A percentile compares a stretch with the other conserved stretches of the same genome.
Conservation (phyloP, 1,140 invertebrate genomes). For the Aphelenchoides besseyi region DNA sequence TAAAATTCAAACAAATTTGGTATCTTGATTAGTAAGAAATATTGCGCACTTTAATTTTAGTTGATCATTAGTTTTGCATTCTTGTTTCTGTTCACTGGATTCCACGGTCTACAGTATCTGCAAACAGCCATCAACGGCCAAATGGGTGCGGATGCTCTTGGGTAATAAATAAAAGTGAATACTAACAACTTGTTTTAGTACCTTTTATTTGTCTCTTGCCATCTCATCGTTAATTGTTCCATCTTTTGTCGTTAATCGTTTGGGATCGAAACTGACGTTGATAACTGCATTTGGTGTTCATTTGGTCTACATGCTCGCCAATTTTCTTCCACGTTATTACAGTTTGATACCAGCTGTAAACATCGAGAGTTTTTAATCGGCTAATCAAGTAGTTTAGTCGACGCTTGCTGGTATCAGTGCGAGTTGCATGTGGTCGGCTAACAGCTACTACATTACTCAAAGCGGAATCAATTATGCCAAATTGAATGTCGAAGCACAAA, state of each 20-base stretch:
- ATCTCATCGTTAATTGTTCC: slow-evolving; percentile 61
- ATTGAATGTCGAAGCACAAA: slow-evolving; percentile 70
- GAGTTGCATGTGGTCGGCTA: slow-evolving; percentile 91
- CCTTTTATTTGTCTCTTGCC: slow-evolving; percentile 38
- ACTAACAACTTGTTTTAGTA: too few species aligned
- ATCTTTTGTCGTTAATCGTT: slow-evolving; percentile 64
- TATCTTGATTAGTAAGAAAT: not conserved
- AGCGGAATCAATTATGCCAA: slow-evolving; percentile 74
- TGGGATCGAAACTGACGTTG: slow-evolving; percentile 91
- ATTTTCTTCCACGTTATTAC: slow-evolving; percentile 79
- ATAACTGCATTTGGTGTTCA: slow-evolving; percentile 85
- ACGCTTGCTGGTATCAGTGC: slow-evolving; percentile 79
- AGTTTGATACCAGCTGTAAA: slow-evolving; percentile 86
- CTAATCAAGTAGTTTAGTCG: too few species aligned
- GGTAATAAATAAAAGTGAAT: not conserved
- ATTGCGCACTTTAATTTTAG: not conserved
- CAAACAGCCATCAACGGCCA: slow-evolving; percentile 65
- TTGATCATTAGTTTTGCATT: slow-evolving; percentile 77
- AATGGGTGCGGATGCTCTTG: slow-evolving; percentile 54
- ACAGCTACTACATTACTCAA: slow-evolving; percentile 89
- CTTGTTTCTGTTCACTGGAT: slow-evolving; percentile 88
- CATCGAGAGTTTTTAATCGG: too few species aligned
- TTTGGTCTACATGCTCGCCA: slow-evolving; percentile 84
- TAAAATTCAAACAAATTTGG: slow-evolving; percentile 44
- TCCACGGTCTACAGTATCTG: slow-evolving; percentile 81